Conservation (phyloP, 2,888 invertebrate genomes). For the Eledona agricola region DNA sequence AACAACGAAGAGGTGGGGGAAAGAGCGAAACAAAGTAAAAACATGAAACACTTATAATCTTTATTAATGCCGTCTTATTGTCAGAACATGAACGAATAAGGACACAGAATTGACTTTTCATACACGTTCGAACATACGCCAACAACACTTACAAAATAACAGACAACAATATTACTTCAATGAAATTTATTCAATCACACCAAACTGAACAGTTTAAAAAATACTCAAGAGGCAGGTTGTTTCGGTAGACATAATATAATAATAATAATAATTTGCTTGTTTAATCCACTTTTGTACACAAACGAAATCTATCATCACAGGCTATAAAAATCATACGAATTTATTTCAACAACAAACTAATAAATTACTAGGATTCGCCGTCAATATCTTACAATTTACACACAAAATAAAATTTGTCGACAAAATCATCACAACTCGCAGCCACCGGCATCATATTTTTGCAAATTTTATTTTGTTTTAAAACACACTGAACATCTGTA, state of each 20-base stretch:
- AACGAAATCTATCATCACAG: slow-evolving; percentile 29
- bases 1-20: too few species aligned
- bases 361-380: slow-evolving; percentile 30
- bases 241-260: slow-evolving; percentile 10
- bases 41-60: slow-evolving; percentile 42
- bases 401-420: slow-evolving; percentile 8
- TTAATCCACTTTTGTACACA: too few species aligned
- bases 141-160: slow-evolving; percentile 34
- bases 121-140: slow-evolving; percentile 14
- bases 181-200: slow-evolving; percentile 49
- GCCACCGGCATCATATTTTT: slow-evolving; percentile 14
- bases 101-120: slow-evolving; percentile 42
- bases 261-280: too few species aligned
- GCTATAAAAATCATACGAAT: slow-evolving; percentile 32
- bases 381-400: slow-evolving; percentile 28
- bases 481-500: slow-evolving; percentile 32
- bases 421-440: slow-evolving; percentile 15
- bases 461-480: slow-evolving; percentile 17
- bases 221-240: slow-evolving; percentile 33
- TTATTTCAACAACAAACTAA: slow-evolving; percentile 30
- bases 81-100: slow-evolving; percentile 50
- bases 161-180: slow-evolving; percentile 45
- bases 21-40: slow-evolving; percentile 23
- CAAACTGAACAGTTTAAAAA: slow-evolving; percentile 47
- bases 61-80: slow-evolving; percentile 53